Evolutionary conservation across 2,888 invertebrate genomes (phyloP), one percentile per base, ranked within the genome.

Genomic region (Plagodis pulveraria): DNA sequence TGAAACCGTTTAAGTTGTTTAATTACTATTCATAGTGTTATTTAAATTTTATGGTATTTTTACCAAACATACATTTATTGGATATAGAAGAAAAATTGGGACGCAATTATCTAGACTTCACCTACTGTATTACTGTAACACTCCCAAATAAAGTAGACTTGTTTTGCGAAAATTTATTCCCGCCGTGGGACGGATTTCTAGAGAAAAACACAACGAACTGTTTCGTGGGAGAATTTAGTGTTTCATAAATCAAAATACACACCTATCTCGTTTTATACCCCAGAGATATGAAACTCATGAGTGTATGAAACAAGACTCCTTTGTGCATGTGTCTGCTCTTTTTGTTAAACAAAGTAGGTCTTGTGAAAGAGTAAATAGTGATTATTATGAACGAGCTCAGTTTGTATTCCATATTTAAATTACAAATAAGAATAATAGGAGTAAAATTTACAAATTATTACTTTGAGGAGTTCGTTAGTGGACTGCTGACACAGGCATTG

Each of bases 201-300:
- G 35, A 58, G 50, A 56, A 56, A 57, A 58, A 57, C 51, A 53
- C 43, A 36, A 10, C 49, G 38, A 49, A 44, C 52, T 45, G 48
- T 58, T 51, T 43, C 38, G 44, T 44, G 44, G 22, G 22, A 45
- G 48, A 52, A 50, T 59, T 40, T 55, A 59, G 59, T 46, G 49
- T 50, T 50, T 36, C 50, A 59, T 59, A 59, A 59, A 59, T 59
- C 58, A 59, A 50, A 50, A 44, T 47, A 47, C 47, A 55, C 50
- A 22, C 22, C 22, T 22, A 22, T 22, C 4, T 22, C 22, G 22
- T 59, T 50, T 50, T 59, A 49, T 53, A 22, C 58, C 36, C 58
- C n/a, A 54, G 54, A 58, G 53, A 50, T 42, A 58, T 50, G 40
- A 44, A 42, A 58, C 10, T 53, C 7, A 40, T 12, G 22, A 50